These are phyloP conservation scores for Myrmecophaga tridactyla DNA, from an alignment of 2,113 vertebrate species.

Conservation along the genomic window DNA sequence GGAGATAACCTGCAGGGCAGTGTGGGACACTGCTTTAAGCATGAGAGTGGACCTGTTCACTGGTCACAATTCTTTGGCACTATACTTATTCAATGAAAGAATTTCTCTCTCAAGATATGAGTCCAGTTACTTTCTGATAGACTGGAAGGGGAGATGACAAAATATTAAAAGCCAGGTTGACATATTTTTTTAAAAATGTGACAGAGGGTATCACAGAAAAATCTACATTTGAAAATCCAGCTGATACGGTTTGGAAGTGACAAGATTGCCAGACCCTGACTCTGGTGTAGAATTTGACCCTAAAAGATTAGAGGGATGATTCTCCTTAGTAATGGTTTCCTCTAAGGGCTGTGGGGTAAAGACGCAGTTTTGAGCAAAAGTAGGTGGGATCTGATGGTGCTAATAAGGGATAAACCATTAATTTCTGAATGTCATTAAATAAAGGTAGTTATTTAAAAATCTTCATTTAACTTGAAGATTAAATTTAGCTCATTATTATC, in stretches of 20 bases:
- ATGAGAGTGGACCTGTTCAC: not conserved
- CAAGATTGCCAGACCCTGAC: not conserved
- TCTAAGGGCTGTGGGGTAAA: not conserved
- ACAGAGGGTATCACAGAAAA: not conserved
- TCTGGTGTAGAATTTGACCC: not conserved
- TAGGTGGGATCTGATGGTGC: not conserved
- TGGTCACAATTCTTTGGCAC: not conserved
- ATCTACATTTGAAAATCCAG: constrained; percentile 20
- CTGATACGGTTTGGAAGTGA: constrained; percentile 19
- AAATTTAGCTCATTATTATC: constrained; percentile 48
- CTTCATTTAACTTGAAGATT: constrained; percentile 58
- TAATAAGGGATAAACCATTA: not conserved
- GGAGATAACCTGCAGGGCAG: not conserved
- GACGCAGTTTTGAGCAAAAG: not conserved
- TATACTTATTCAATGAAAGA: not conserved
- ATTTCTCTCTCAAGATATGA: not conserved
- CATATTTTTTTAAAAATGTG: not conserved
- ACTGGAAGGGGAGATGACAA: not conserved
- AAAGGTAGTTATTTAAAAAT: constrained; percentile 34
- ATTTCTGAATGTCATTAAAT: constrained; percentile 40
- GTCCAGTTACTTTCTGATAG: constrained; percentile 45
- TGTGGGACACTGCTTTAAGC: not conserved
- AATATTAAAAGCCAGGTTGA: not conserved
- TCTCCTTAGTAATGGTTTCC: not conserved
- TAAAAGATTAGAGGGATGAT: not conserved